These are phyloP conservation scores for Fabriciana adippe DNA, from an alignment of 2,888 invertebrate genomes.

Conservation along the genomic window DNA sequence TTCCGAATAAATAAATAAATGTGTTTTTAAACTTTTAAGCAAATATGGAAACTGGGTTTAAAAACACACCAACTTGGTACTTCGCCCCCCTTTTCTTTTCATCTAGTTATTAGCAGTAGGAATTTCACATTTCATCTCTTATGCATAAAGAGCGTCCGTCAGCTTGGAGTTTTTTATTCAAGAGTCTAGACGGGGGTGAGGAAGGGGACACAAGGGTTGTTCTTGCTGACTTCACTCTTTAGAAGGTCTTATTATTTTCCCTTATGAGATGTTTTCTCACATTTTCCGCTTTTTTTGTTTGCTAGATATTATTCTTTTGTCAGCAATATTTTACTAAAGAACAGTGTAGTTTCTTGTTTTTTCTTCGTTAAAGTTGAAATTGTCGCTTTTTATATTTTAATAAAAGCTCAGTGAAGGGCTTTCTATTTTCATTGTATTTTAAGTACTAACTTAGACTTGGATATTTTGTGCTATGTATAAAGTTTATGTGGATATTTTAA, in stretches of 20 bases:
- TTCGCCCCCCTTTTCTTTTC: conserved; percentile 6
- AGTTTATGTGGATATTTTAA: neutral
- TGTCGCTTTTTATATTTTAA: neutral
- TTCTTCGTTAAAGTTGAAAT: neutral
- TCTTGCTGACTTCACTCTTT: conserved; percentile 37
- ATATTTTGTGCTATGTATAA: too few species aligned
- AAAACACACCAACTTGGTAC: neutral
- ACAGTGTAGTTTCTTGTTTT: neutral
- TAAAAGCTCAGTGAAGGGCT: neutral
- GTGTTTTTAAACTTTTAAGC: too few species aligned
- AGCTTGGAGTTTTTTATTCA: conserved; percentile 52
- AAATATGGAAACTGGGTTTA: too few species aligned
- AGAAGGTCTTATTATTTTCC: conserved; percentile 38
- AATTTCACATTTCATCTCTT: conserved; percentile 33
- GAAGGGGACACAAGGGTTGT: conserved; percentile 32
- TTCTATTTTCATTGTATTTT: too few species aligned
- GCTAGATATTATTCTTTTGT: conserved; percentile 30
- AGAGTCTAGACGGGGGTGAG: conserved; percentile 57
- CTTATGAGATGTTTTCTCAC: conserved; percentile 37
- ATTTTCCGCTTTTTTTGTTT: conserved; percentile 33
- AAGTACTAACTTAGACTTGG: too few species aligned
- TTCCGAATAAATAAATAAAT: too few species aligned
- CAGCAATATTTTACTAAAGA: conserved; percentile 18
- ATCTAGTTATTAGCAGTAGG: conserved; percentile 21
- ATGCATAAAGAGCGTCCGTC: conserved; percentile 31